Evolutionary conservation across 1,140 invertebrate genomes (phyloP).

Genomic region (Lasaia peninsularis): DNA sequence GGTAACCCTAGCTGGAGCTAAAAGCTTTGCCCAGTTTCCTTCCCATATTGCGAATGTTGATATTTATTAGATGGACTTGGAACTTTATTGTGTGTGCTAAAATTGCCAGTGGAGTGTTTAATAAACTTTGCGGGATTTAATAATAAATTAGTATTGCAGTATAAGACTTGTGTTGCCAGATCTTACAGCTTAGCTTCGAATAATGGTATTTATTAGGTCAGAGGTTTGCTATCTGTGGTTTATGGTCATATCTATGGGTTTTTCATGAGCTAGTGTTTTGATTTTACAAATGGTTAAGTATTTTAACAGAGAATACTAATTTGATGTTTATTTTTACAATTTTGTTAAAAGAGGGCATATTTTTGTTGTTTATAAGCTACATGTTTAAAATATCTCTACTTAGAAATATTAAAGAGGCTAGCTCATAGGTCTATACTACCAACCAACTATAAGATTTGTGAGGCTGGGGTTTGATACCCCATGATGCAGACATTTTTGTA

Average conservation of each 20-base stretch:
- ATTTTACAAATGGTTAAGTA: too few species aligned
- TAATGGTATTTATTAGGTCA: neutral
- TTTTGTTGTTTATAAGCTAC: too few species aligned
- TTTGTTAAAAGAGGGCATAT: too few species aligned
- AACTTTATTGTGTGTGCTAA: conserved; percentile 14
- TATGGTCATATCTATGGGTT: neutral
- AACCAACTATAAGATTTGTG: too few species aligned
- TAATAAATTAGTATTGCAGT: conserved; percentile 6
- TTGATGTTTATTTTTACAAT: too few species aligned
- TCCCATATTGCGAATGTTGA: conserved; percentile 15
- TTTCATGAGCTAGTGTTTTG: too few species aligned
- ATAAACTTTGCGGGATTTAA: conserved; percentile 6
- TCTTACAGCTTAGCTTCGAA: neutral
- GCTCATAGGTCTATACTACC: too few species aligned
- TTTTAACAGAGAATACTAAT: too few species aligned
- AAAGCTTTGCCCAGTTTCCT: conserved; percentile 15
- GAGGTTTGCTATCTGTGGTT: neutral
- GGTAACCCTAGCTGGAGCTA: conserved; percentile 13
- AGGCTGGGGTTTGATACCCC: too few species aligned
- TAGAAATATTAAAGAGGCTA: too few species aligned
- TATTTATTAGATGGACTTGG: conserved; percentile 12
- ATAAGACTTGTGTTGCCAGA: neutral
- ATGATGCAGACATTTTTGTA: too few species aligned
- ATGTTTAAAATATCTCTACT: too few species aligned
- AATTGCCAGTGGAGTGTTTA: conserved; percentile 7